Evolutionary conservation across 2,888 invertebrate species (phyloP), one percentile per base, ranked within the genome.

Genomic region (Muschampia plurimacula): DNA sequence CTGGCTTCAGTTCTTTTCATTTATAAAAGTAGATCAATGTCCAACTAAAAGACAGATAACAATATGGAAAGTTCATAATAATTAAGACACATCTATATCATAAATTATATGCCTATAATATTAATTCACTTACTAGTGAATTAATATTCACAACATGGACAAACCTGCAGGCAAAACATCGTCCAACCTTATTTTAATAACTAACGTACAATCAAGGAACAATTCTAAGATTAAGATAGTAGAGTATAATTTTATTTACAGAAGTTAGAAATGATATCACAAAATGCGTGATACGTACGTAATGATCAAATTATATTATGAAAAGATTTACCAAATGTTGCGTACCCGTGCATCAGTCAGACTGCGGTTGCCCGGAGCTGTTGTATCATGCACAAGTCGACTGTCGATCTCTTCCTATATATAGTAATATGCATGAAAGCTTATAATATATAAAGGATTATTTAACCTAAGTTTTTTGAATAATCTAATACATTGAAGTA

Each of bases 371-470:
- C 83, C 84, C 85, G 75, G 82, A 80, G 87, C 88, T 89, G 85
- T 86, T 91, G 86, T 87, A 90, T 88, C 86, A 88, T 89, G 90
- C 86, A 88, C 86, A 87, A 89, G 87, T 87, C 86, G 83, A 87
- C 89, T 87, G 84, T 82, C 87, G 71, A 71, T 71, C 65, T 32
- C 71, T 70, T 66, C 59, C 55, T 44, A 60, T 49, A 66, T 60
- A 36, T 22, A 22, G 22, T 22, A 22, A 22, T 22, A 22, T 22
- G 22, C 22, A 22, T 22, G 22, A 1, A 22, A 22, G 22, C 22
- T 22, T 22, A 22, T 22, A 22, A 22, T 22, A 22, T 22, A 22
- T 22, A 22, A 22, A 22, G 22, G 1, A 22, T 22, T 22, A 1
- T 22, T 22, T 22, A 22, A 22, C 22, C 22, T 22, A 22, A 22